Evolutionary conservation across 1,140 invertebrate species (phyloP).

Genomic region (Brachionus plicatilis): DNA sequence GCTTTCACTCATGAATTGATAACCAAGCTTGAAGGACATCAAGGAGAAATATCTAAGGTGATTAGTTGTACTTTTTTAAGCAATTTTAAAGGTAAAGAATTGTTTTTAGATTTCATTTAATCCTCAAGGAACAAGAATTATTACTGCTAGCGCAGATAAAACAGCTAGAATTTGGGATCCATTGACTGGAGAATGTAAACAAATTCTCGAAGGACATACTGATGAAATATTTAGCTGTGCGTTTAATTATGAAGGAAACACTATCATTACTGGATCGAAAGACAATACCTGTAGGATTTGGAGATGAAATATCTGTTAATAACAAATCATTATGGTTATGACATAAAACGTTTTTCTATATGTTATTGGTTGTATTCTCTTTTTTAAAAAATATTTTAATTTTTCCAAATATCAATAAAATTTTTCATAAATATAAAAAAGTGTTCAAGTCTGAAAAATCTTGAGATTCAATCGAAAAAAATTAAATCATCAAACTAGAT

Average conservation of each 20-base stretch:
- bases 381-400: background rate
- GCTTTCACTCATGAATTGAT: conserved; percentile 61
- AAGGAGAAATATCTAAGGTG: conserved; percentile 71
- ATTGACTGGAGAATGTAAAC: conserved; percentile 59
- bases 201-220: conserved; percentile 64
- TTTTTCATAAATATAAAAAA: background rate
- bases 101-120: conserved; percentile 25
- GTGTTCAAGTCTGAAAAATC: background rate
- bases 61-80: background rate
- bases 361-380: background rate
- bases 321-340: background rate
- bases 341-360: background rate
- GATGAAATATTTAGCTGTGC: conserved; percentile 74
- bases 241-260: conserved; percentile 70
- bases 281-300: conserved; percentile 56
- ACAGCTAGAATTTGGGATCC: conserved; percentile 70
- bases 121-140: background rate
- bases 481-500: background rate
- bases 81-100: background rate
- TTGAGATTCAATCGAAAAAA: background rate
- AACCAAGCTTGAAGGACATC: conserved; percentile 65
- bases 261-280: conserved; percentile 65
- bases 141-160: conserved; percentile 59
- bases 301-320: conserved; percentile 47
- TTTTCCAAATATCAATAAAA: background rate